Percentiles rank a stretch among this genome's conserved stretches.
These are phyloP conservation scores for Urocolius indicus DNA, from an alignment of 2,113 vertebrate genomes.

Conservation along the genomic window DNA sequence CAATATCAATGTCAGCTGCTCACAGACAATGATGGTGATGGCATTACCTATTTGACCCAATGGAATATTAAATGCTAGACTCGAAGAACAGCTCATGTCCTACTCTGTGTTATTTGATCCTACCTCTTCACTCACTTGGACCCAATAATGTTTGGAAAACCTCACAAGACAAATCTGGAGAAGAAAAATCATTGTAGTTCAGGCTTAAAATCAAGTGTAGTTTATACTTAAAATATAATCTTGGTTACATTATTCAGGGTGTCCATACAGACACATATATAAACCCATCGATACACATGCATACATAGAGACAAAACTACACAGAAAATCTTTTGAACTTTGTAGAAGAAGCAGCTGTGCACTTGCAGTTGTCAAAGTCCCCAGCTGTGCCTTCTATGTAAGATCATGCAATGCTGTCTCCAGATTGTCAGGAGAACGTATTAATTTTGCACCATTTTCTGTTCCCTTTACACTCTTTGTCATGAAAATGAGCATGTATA, in stretches of 20 bases:
- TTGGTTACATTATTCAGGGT: background rate
- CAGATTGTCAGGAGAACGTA: constrained; percentile 58
- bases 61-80: background rate
- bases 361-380: constrained; percentile 46
- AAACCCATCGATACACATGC: background rate
- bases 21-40: background rate
- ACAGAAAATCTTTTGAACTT: constrained; percentile 43
- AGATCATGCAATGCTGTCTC: constrained; percentile 44
- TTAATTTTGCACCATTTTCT: constrained; percentile 64
- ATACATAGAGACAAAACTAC: background rate
- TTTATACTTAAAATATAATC: background rate
- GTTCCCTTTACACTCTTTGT: constrained; percentile 54
- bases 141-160: background rate
- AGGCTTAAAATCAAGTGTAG: background rate
- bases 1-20: background rate
- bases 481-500: constrained; percentile 64
- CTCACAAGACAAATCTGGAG: background rate
- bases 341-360: constrained; percentile 57
- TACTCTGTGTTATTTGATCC: background rate
- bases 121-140: background rate
- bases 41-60: background rate
- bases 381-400: constrained; percentile 55
- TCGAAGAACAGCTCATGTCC: background rate
- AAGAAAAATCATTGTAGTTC: background rate
- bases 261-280: background rate